Evolutionary conservation across 2,888 invertebrate genomes (phyloP).

Genomic region (Drosophila koepferae): DNA sequence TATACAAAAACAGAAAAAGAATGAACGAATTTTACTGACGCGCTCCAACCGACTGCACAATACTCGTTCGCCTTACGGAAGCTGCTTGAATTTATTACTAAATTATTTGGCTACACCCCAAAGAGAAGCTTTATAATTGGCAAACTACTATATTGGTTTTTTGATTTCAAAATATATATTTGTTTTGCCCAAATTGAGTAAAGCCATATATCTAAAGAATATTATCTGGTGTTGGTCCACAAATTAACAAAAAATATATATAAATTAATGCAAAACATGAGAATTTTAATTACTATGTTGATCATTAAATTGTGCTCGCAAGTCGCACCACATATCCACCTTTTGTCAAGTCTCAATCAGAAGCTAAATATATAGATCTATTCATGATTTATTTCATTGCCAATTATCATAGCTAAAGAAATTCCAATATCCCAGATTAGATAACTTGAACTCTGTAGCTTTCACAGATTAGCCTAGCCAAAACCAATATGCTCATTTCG

Average conservation of each 20-base stretch:
- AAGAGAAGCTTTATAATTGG: no score
- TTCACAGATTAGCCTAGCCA: neutral
- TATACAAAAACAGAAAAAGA: constrained; percentile 14
- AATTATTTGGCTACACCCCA: no score
- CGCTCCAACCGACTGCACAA: neutral
- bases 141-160: no score
- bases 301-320: neutral
- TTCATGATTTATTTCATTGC: neutral
- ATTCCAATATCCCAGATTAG: neutral
- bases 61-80: neutral
- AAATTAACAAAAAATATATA: no score
- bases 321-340: no score
- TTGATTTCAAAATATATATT: no score
- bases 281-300: no score
- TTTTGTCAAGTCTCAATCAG: neutral
- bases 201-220: no score
- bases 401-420: neutral
- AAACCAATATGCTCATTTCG: neutral
- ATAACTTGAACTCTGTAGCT: neutral
- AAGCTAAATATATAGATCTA: neutral
- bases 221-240: no score
- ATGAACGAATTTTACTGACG: neutral
- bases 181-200: no score
- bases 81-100: neutral
- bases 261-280: no score